These are phyloP conservation scores for Atethmia centrago DNA, from an alignment of 2,888 invertebrate species.

Conservation along the genomic window DNA sequence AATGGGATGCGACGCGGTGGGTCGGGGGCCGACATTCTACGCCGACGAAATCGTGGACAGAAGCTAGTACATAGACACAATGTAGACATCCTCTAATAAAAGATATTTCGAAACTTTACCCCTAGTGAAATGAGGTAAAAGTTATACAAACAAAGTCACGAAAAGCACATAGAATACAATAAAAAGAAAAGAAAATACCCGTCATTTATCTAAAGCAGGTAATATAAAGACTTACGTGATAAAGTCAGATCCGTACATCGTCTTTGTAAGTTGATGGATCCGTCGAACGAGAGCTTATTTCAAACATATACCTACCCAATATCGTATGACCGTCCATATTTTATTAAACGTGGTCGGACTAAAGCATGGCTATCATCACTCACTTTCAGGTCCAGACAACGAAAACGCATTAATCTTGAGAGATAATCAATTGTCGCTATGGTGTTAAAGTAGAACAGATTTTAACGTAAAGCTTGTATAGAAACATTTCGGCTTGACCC, in stretches of 20 bases:
- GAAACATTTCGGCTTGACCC: constrained; percentile 25
- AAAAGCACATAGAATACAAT: neutral
- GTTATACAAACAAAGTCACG: neutral
- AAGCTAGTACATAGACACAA: too few species aligned
- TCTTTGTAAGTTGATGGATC: constrained; percentile 31
- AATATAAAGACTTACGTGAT: constrained; percentile 7
- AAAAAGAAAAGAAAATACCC: constrained; percentile 5
- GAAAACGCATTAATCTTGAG: constrained; percentile 63
- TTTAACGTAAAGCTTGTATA: constrained; percentile 30
- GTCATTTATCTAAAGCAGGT: neutral
- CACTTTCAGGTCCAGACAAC: constrained; percentile 56
- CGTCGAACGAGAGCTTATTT: constrained; percentile 18
- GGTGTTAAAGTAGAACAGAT: constrained; percentile 36
- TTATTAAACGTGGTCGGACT: constrained; percentile 38
- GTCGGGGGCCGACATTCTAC: too few species aligned
- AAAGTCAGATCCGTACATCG: constrained; percentile 12
- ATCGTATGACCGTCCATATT: constrained; percentile 34
- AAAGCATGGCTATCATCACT: constrained; percentile 58
- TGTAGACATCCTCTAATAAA: constrained; percentile 14
- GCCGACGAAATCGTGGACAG: too few species aligned
- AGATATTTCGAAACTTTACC: constrained; percentile 22
- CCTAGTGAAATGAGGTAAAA: constrained; percentile 8
- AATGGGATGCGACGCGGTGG: too few species aligned
- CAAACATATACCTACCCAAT: constrained; percentile 12
- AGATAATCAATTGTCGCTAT: constrained; percentile 60